Evolutionary conservation across 2,888 invertebrate species (phyloP).

Genomic region (Nephrocerus scutellatus): DNA sequence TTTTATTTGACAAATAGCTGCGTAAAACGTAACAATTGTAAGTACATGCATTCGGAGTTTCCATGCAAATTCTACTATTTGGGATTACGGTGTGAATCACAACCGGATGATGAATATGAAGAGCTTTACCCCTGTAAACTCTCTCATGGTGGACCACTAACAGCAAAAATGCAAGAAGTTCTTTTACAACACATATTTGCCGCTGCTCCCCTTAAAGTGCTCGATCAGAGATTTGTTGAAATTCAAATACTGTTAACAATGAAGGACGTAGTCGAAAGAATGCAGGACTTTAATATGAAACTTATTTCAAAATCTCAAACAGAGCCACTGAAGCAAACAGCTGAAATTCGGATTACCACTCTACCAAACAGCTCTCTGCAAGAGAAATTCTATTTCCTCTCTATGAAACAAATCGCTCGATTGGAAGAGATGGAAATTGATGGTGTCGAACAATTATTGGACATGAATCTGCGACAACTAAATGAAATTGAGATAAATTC

Average conservation of each 20-base stretch:
- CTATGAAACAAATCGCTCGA: slow-evolving; percentile 10
- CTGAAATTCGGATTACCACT: too few relatives aligned
- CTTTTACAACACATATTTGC: slow-evolving; percentile 15
- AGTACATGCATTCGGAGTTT: slow-evolving; percentile 21
- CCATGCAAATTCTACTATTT: slow-evolving; percentile 19
- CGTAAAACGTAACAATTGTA: slow-evolving; percentile 11
- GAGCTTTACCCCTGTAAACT: slow-evolving; percentile 11
- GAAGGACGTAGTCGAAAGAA: slow-evolving; percentile 9
- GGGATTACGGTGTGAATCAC: slow-evolving; percentile 13
- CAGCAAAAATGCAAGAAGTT: slow-evolving; percentile 8
- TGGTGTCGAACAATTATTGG: slow-evolving; percentile 12
- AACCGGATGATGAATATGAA: slow-evolving; percentile 7
- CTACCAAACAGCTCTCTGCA: background rate
- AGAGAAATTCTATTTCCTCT: slow-evolving; percentile 15
- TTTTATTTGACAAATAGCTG: slow-evolving; percentile 15
- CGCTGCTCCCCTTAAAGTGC: slow-evolving; percentile 12
- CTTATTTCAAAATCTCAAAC: too few relatives aligned
- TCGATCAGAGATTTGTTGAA: slow-evolving; percentile 13
- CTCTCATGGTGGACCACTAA: slow-evolving; percentile 13
- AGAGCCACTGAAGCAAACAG: background rate
- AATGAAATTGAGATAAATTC: slow-evolving; percentile 18
- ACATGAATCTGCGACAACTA: slow-evolving; percentile 15
- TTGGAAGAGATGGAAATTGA: slow-evolving; percentile 10
- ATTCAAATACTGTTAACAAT: slow-evolving; percentile 3
- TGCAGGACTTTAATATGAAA: too few relatives aligned